Base-by-base conservation (phyloP, 2,888 invertebrate genomes). In the Netelia melanura region DNA sequence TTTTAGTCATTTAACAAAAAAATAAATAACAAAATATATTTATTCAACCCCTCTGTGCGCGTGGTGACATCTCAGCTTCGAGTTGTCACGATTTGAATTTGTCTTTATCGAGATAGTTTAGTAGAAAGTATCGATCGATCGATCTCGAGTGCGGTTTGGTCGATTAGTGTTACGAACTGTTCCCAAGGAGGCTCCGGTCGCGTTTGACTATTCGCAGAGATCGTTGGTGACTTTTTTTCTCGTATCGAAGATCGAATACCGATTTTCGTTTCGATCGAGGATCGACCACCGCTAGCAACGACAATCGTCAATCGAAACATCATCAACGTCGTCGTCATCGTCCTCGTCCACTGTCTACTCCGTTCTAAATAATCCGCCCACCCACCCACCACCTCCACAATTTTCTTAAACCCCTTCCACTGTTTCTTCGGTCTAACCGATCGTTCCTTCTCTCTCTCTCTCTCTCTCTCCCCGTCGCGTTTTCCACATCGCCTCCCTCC, bases 351-450 rank as follows among this genome's bases (percentile, higher is more conserved):
- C 54, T 54, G 70, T 70, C 70, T 54, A 70, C 70, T 54, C 54
- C 23, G 23, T 23, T 58, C 21, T 71, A 17, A 17, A 38, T 30
- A 23, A 38, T 52, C 64, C 25, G 56, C 61, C 77, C 71, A 77
- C 84, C 80, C 84, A 78, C 77, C 70, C 72, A 81, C 84, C 75
- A 81, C 74, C 76, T 61, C 58, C 84, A 70, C 56, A 23, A 48
- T 30, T 54, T 75, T 48, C 21, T 30, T 30, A 30, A 5, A 30
- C 30, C 67, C 52, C 30, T 48, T 17, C 58, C 52, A 54, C 6
- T 17, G 30, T 62, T 62, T 65, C 80, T n/a, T 61, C 62, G 14
- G 44, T 44, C 43, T 65, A 65, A 77, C 78, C 70, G 52, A 43
- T 52, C 25, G 3, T 44, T 58, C 38, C 21, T 43, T 48, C 67